phyloP scores from a whole-genome alignment of 2,113 vertebrate species.

The Clarias gariepinus region DNA sequence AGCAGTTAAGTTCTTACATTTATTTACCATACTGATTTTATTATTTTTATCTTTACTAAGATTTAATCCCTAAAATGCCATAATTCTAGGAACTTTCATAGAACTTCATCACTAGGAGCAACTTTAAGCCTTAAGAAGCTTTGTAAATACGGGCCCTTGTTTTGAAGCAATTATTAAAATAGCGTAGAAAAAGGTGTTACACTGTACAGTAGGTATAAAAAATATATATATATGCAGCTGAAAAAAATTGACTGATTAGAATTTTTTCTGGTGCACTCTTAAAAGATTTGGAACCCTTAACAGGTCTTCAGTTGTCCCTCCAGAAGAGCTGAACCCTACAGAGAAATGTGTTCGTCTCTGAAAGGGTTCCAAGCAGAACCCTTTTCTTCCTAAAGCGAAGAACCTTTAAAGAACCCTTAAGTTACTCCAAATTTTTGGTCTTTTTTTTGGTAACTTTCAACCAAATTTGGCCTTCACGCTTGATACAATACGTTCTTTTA shows the following conservation, averaged over 20 bases:
- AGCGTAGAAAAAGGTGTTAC: slow-evolving; percentile 62
- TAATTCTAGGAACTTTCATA: too few species aligned
- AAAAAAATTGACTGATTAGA: neutral
- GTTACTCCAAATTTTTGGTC: neutral
- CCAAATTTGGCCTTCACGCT: neutral
- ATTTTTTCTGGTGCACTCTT: neutral
- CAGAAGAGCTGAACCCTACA: neutral
- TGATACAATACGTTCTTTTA: neutral
- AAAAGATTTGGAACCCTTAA: neutral
- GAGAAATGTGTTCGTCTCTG: neutral
- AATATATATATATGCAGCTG: neutral
- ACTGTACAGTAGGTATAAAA: slow-evolving; percentile 38
- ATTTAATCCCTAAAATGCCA: too few species aligned
- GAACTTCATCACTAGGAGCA: too few species aligned
- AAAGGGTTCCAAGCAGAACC: neutral
- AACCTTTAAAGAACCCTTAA: neutral
- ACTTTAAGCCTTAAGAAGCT: too few species aligned
- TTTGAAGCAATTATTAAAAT: neutral
- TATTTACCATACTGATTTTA: too few species aligned
- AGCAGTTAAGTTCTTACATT: too few species aligned
- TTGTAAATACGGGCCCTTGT: too few species aligned
- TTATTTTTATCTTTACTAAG: too few species aligned
- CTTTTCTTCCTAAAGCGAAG: neutral
- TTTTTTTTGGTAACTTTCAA: neutral
- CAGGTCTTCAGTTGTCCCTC: neutral